Evolutionary conservation across 2,888 invertebrate genomes (phyloP), one percentile per base, ranked within the genome.

Genomic region (Drosophila parthenogenetica): DNA sequence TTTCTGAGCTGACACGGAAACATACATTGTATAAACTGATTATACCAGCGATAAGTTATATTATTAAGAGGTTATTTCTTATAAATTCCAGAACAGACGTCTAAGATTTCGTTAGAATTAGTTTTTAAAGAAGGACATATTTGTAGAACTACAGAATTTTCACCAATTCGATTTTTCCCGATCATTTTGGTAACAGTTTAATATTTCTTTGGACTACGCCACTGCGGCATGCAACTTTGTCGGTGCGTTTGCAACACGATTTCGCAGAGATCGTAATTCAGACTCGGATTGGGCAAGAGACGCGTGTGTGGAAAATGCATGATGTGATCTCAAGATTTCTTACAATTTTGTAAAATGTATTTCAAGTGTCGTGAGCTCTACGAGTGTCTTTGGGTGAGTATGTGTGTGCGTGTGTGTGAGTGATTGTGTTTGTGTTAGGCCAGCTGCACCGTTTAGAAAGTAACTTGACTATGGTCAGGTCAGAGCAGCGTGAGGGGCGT

Each of bases 161-260:
- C 22, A n/a, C n/a, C n/a, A n/a, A n/a, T n/a, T n/a, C n/a, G n/a
- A n/a, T n/a, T n/a, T n/a, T n/a, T n/a, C n/a, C n/a, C n/a, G 25
- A 25, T 25, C 25, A 29, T 22, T 22, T 22, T 22, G 22, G 5
- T 4, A 22, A 32, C 32, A 32, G 1, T 32, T 32, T 10, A n/a
- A n/a, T n/a, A n/a, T 7, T 25, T 25, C 7, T 5, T 29, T 29
- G 29, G 29, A 22, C 58, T 59, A 39, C 57, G 73, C 71, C 68
- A n/a, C 55, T 83, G 80, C 45, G 17, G 37, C 54, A 59, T 46
- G 51, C 60, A 62, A 57, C 57, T 74, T 5, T 65, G 50, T 67
- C 46, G 43, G 57, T 85, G 82, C 87, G 79, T 87, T 85, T 82
- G 77, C 86, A 79, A 81, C 86, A 83, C 59, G 66, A 54, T 61